Conservation (phyloP, 2,113 vertebrate species). For the Pelecanus crispus region DNA sequence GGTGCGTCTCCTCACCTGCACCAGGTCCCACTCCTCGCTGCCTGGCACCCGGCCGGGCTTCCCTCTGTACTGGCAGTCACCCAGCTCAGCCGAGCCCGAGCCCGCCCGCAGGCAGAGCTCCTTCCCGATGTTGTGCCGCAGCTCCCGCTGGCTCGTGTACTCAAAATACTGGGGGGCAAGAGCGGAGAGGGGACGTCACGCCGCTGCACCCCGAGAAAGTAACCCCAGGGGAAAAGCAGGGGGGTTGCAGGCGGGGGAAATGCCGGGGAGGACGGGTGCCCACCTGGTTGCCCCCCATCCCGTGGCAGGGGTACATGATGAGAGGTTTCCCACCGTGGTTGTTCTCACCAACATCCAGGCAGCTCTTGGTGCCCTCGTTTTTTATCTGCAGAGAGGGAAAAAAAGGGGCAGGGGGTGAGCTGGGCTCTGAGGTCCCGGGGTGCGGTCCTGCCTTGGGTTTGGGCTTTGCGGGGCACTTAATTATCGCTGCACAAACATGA, state of each 20-base stretch:
- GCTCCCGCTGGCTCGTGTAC: slow-evolving; percentile 84
- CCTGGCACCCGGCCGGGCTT: slow-evolving; percentile 72
- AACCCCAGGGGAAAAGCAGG: rapidly evolving
- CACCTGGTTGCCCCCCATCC: slow-evolving; percentile 97
- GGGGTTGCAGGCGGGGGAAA: rapidly evolving
- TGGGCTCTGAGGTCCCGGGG: rapidly evolving
- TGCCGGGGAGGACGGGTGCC: not conserved
- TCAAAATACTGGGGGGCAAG: slow-evolving; percentile 85
- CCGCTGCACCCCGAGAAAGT: rapidly evolving
- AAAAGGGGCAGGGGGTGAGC: not conserved
- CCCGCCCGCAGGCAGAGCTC: slow-evolving; percentile 85
- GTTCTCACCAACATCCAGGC: slow-evolving; percentile 88
- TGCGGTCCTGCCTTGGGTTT: not conserved
- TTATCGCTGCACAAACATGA: not conserved
- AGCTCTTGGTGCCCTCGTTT: slow-evolving; percentile 79
- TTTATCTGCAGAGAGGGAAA: slow-evolving; percentile 72
- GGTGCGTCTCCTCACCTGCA: slow-evolving; percentile 69
- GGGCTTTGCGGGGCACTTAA: not conserved
- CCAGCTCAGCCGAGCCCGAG: slow-evolving; percentile 66
- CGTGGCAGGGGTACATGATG: slow-evolving; percentile 93
- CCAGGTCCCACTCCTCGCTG: slow-evolving; percentile 85
- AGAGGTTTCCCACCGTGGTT: slow-evolving; percentile 86
- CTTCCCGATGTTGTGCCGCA: slow-evolving; percentile 91
- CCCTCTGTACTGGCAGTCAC: slow-evolving; percentile 79
- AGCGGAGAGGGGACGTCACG: not conserved